Evolutionary conservation across 2,797 vertebrate species (phyloP).

Genomic region (Lutjanus argentimaculatus): DNA sequence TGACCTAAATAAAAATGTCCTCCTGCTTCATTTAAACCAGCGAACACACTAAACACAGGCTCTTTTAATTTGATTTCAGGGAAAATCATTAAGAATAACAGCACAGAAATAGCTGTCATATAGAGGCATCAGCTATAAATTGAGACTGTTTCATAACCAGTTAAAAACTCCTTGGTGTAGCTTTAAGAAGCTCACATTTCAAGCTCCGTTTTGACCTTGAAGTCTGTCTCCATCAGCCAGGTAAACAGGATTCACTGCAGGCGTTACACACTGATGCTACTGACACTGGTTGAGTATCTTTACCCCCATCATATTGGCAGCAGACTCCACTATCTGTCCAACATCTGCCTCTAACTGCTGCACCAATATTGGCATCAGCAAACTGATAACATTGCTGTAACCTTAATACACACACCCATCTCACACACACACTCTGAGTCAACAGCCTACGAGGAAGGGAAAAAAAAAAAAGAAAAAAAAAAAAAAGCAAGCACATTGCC

Average conservation of each 20-base stretch:
- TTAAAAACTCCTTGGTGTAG: too few species aligned
- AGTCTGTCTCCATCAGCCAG: background rate
- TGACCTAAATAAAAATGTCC: too few species aligned
- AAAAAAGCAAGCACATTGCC: background rate
- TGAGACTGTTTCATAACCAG: too few species aligned
- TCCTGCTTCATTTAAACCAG: too few species aligned
- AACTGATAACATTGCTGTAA: constrained; percentile 22
- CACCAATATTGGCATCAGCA: background rate
- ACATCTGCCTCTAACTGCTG: constrained; percentile 22
- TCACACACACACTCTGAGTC: constrained; percentile 13
- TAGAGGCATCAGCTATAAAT: too few species aligned
- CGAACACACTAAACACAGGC: too few species aligned
- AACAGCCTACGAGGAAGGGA: constrained; percentile 6
- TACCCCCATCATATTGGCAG: background rate
- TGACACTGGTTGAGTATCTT: background rate
- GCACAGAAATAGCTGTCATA: too few species aligned
- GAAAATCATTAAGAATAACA: too few species aligned
- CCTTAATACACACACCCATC: constrained; percentile 29
- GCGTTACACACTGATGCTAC: background rate
- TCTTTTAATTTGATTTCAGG: too few species aligned
- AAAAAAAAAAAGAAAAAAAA: background rate
- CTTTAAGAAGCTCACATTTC: too few species aligned
- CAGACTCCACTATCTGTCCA: background rate
- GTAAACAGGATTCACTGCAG: constrained; percentile 2
- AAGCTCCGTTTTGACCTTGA: background rate